Evolutionary conservation across 2,888 invertebrate species (phyloP).

Genomic region (Luffia ferchaultella): DNA sequence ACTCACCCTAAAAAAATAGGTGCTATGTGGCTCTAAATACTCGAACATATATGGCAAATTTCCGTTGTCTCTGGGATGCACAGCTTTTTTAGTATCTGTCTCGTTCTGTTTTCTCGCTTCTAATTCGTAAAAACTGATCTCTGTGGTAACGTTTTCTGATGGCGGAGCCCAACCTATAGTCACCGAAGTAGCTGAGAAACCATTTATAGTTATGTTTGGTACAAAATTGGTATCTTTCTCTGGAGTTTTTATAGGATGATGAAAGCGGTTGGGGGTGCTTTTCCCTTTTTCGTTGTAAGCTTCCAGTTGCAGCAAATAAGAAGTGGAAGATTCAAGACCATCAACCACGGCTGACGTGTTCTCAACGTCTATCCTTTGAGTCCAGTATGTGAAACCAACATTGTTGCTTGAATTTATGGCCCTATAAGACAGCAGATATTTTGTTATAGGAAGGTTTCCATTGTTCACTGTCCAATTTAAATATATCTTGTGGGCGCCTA

Average conservation of each 20-base stretch:
- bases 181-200: constrained; percentile 72
- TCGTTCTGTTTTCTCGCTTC: constrained; percentile 68
- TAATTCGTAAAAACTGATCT: constrained; percentile 79
- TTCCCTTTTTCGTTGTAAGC: constrained; percentile 73
- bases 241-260: constrained; percentile 68
- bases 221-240: constrained; percentile 79
- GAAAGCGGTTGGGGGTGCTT: constrained; percentile 61
- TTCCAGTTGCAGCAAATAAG: constrained; percentile 72
- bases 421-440: constrained; percentile 64
- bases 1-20: constrained; percentile 77
- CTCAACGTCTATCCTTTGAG: constrained; percentile 66
- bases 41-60: constrained; percentile 81
- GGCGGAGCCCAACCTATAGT: constrained; percentile 84
- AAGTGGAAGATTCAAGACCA: constrained; percentile 69
- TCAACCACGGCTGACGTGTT: constrained; percentile 75
- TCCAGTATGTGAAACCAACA: constrained; percentile 62
- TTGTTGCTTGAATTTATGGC: constrained; percentile 25
- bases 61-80: constrained; percentile 70
- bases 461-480: constrained; percentile 84
- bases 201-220: constrained; percentile 81
- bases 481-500: constrained; percentile 78
- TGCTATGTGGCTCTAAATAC: constrained; percentile 79
- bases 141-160: constrained; percentile 68
- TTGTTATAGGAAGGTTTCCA: constrained; percentile 74
- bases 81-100: constrained; percentile 62